phyloP scores from a whole-genome alignment of 2,888 invertebrate genomes.

The Andrena fulva region DNA sequence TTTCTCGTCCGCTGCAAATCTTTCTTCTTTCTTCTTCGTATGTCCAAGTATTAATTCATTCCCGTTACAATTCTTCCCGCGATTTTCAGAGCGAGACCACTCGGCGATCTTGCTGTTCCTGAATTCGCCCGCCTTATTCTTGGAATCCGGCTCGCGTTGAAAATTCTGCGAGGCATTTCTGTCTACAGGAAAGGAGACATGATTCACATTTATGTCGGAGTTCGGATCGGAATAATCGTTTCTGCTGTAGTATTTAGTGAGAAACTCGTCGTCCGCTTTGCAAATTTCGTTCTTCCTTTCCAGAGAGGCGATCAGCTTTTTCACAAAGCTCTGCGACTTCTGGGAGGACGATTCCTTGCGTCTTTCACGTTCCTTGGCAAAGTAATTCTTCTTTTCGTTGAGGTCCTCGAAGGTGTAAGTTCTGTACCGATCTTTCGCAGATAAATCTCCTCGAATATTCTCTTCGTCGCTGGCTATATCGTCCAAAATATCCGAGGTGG shows the following conservation, averaged over 20 bases:
- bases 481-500: conserved; percentile 46
- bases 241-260: conserved; percentile 45
- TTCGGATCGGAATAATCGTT: conserved; percentile 2
- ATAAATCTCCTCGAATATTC: background rate
- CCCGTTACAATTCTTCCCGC: background rate
- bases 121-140: no score
- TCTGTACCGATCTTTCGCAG: conserved; percentile 11
- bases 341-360: conserved; percentile 6
- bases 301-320: conserved; percentile 62
- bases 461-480: background rate
- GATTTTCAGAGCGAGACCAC: background rate
- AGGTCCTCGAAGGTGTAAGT: conserved; percentile 24
- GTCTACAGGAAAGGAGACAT: background rate
- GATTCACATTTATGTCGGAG: background rate
- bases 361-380: conserved; percentile 9
- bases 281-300: conserved; percentile 59
- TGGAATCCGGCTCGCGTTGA: no score
- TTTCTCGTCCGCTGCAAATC: background rate
- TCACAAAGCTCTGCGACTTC: conserved; percentile 65
- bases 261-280: conserved; percentile 61
- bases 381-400: background rate
- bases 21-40: background rate
- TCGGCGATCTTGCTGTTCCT: background rate
- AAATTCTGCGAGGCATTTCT: background rate
- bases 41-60: background rate